Evolutionary conservation across 1,140 invertebrate species (phyloP).

Genomic region (Drosophila nigrodunni): DNA sequence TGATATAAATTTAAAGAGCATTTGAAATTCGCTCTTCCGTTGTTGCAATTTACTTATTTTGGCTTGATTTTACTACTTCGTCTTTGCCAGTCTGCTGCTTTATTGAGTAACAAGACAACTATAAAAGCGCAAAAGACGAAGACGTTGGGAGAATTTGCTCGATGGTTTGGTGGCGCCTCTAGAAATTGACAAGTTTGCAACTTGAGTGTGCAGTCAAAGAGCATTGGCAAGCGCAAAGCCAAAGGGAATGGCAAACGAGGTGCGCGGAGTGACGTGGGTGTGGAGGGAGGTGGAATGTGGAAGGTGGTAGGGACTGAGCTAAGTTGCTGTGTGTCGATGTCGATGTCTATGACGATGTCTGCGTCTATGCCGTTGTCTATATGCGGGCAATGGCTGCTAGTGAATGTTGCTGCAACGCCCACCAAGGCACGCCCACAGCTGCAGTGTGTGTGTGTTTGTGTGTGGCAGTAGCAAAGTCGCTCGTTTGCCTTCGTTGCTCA

Average conservation of each 20-base stretch:
- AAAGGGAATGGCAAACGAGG: not conserved
- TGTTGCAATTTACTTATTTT: constrained; percentile 4
- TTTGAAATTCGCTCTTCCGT: constrained; percentile 7
- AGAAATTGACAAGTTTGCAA: constrained; percentile 79
- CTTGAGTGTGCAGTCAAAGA: constrained; percentile 79
- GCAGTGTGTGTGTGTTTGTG: constrained; percentile 9
- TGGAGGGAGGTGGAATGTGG: not conserved
- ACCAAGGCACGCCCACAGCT: constrained; percentile 32
- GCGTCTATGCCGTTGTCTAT: constrained; percentile 23
- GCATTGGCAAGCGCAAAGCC: constrained; percentile 38
- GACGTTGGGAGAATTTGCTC: constrained; percentile 18
- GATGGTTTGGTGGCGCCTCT: constrained; percentile 37
- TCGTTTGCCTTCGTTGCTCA: constrained; percentile 29
- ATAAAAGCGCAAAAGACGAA: constrained; percentile 63
- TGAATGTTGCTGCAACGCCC: constrained; percentile 40
- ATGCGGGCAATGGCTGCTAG: constrained; percentile 33
- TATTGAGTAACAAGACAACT: constrained; percentile 71
- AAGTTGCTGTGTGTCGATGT: constrained; percentile 6
- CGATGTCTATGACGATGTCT: constrained; percentile 24
- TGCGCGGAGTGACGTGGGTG: not conserved
- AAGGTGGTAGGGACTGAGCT: constrained; percentile 4
- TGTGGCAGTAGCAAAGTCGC: constrained; percentile 5
- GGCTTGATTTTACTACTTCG: constrained; percentile 64
- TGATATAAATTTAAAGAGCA: constrained; percentile 2
- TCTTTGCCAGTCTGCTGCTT: constrained; percentile 28